Conservation (phyloP, 2,797 vertebrate species). For the Enteromius thamalakanensis region DNA sequence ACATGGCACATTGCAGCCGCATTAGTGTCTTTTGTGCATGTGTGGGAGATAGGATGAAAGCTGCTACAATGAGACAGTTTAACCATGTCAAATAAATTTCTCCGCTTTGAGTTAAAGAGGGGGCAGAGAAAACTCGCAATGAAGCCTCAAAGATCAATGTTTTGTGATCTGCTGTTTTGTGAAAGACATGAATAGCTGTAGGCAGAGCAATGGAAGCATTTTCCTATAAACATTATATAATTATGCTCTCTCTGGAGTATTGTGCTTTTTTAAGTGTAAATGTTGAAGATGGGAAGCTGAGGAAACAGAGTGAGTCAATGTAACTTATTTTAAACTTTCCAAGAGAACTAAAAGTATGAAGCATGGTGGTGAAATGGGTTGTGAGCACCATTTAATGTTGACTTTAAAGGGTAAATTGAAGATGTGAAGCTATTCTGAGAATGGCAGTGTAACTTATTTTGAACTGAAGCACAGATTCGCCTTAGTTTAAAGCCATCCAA, state of each 20-base stretch:
- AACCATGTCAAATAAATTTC: conserved; percentile 46
- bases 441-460: neutral
- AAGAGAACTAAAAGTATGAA: neutral
- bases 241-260: conserved; percentile 11
- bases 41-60: conserved; percentile 34
- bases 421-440: neutral
- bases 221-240: conserved; percentile 34
- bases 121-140: conserved; percentile 11
- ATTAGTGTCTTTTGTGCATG: conserved; percentile 40
- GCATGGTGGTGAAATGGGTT: neutral
- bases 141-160: conserved; percentile 20
- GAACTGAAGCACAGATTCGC: neutral
- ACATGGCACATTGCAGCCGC: conserved; percentile 38
- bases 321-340: conserved; percentile 3
- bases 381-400: neutral
- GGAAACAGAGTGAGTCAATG: neutral
- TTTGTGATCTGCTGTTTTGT: conserved; percentile 26
- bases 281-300: neutral
- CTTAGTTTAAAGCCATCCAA: neutral
- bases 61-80: conserved; percentile 32
- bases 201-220: conserved; percentile 1
- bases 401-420: conserved; percentile 4
- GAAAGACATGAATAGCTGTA: conserved; percentile 32
- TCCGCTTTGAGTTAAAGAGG: conserved; percentile 28
- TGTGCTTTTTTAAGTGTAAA: conserved; percentile 6